Base-by-base conservation (phyloP, 2,113 vertebrate genomes). In the Collichthys lucidus region DNA sequence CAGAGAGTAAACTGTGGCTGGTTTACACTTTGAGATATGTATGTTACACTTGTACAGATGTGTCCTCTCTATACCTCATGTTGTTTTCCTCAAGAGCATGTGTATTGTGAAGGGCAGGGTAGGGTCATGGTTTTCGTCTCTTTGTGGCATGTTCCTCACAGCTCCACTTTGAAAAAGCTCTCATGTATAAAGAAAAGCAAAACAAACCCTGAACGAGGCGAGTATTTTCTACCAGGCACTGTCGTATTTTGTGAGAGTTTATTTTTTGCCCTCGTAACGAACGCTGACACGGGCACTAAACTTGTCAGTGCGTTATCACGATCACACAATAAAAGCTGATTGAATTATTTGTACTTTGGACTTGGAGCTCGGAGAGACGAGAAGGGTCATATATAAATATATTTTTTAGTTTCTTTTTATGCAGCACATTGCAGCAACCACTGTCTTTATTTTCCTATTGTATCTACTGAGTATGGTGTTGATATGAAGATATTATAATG, bases 371-470 rank as follows among this genome's bases (percentile, higher is more conserved):
- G 64, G 77, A 88, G 71, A 87, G 64, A 82, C 29, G 79, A 74
- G 66, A 90, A 70, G 66, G 77, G 85, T 89, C 91, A 40, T 9
- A 40, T 8, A 35, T 35, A 35, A 8, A 35, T 40, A 40, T 35
- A 56, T 2, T 77, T 93, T 84, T 86, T 88, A 66, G 63, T 94
- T 91, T 86, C 40, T 89, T 87, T 91, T 92, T 93, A 94, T 94
- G 93, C 93, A 93, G 92, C 95, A 95, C 94, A 94, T 94, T 95
- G 93, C 92, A 88, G 94, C 94, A 85, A 87, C 74, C 90, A 88
- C 84, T 89, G 79, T 93, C 80, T 91, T 90, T 93, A 91, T 95
- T 94, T 94, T 94, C 89, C 78, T 94, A 93, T 86, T 90, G 85
- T 92, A 91, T 89, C 76, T 92, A 91, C 88, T 74, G 84, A 88